Base-by-base conservation (phyloP, 1,140 invertebrate species). In the Gonioctena quinquepunctata region DNA sequence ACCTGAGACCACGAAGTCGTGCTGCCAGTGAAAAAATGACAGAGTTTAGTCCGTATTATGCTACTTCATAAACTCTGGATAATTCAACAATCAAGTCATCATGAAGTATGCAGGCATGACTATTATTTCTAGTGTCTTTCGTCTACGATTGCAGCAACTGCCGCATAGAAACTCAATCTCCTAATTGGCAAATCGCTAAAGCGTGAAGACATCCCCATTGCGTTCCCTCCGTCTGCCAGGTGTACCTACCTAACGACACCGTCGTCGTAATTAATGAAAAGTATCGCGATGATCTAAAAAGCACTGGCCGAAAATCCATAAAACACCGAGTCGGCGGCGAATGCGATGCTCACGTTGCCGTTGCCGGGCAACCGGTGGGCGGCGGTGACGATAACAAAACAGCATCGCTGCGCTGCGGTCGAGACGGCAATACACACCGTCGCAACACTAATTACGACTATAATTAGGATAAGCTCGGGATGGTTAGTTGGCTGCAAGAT, bases 221-320 rank as follows among this genome's bases (percentile, higher is more conserved):
- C 22, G 22, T 26, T 5, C 64, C 26, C 50, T 18, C 22, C 50
- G 22, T 6, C 11, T 13, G 64, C 11, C 2, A 42, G n/a, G n/a
- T n/a, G n/a, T n/a, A n/a, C n/a, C n/a, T n/a, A n/a, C n/a, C n/a
- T n/a, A n/a, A n/a, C n/a, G 7, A 18, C 25, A 16, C 16, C 6
- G 23, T 21, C 49, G 11, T 18, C 18, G 25, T 57, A 66, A 66
- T 66, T 66, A 66, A 66, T 50, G 56, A 63, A 63, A 63, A 63
- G 25, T 59, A 49, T 21, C 61, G 42, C 42, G 61, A 63, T 49
- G 28, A 63, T 66, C 64, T 27, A 54, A 66, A 66, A 66, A 57
- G 64, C 54, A 13, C 11, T 25, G 68, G 59, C 50, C 49, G 68
- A 63, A 69, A 69, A 69, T 69, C 68, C 68, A 69, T 69, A 69